phyloP scores from a whole-genome alignment of 2,797 vertebrate genomes.

The Parambassis ranga region DNA sequence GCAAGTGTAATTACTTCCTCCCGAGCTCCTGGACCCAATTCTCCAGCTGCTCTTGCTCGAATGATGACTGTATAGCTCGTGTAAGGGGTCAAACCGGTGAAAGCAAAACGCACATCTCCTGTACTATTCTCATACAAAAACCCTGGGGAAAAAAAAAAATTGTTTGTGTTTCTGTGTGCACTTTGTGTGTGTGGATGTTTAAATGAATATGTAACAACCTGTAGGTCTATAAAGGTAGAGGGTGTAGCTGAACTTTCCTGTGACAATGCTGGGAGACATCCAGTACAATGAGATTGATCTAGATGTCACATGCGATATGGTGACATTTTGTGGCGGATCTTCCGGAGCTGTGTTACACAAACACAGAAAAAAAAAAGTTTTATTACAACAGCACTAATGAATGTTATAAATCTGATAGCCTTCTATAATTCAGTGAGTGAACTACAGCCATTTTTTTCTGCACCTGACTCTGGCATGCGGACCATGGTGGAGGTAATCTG shows the following conservation, averaged over 20 bases:
- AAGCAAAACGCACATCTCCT: slow-evolving; percentile 83
- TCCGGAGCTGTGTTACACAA: slow-evolving; percentile 85
- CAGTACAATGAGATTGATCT: slow-evolving; percentile 86
- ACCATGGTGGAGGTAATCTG: slow-evolving; percentile 93
- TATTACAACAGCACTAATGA: too few relatives aligned
- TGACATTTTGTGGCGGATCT: slow-evolving; percentile 88
- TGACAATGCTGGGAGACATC: slow-evolving; percentile 86
- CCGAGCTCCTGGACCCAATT: slow-evolving; percentile 85
- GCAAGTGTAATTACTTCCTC: slow-evolving; percentile 83
- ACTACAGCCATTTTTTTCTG: not conserved
- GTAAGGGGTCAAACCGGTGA: slow-evolving; percentile 87
- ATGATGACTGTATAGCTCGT: slow-evolving; percentile 82
- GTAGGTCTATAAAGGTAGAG: slow-evolving; percentile 86
- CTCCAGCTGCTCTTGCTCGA: slow-evolving; percentile 88
- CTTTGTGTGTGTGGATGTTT: not conserved
- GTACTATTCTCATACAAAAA: slow-evolving; percentile 89
- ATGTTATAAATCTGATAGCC: not conserved
- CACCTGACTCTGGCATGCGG: slow-evolving; percentile 95
- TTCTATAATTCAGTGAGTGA: too few relatives aligned
- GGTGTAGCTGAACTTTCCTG: slow-evolving; percentile 90
- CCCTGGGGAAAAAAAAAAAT: slow-evolving; percentile 69
- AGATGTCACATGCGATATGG: slow-evolving; percentile 84
- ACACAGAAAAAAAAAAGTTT: not conserved
- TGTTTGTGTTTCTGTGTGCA: not conserved
- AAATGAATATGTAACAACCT: slow-evolving; percentile 74